Evolutionary conservation across 2,113 vertebrate genomes (phyloP), one percentile per base, ranked within the genome.

Genomic region (Podilymbus podiceps): DNA sequence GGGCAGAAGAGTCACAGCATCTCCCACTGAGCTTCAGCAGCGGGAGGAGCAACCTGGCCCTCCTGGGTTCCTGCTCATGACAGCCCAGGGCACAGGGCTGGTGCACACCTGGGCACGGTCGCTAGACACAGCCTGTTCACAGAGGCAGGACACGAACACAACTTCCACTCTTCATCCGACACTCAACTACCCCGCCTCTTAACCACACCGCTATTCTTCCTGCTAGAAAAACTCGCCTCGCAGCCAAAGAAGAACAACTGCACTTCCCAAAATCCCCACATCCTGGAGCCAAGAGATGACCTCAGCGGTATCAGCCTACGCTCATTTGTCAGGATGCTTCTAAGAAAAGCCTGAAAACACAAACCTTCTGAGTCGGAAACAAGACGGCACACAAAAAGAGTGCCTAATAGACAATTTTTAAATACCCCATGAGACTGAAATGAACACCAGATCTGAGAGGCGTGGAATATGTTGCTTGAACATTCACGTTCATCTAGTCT

Each of bases 311-410:
- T 59, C n/a, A 59, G 55, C 49, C 69, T 89, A 71, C 2, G 1
- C 35, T 71, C 11, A 67, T 64, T 93, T 83, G 59, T 78, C 56
- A 87, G 27, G 52, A 67, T 28, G 52, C 11, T 85, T 71, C 60
- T 42, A 87, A 50, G 52, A 84, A 90, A 92, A 89, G 47, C 59
- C 28, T 78, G 68, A 71, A 95, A 85, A 49, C 46, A 62, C 56
- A 64, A 67, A 68, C 22, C 16, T 47, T 66, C 31, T 20, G 28
- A 16, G 44, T 86, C 40, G 4, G 1, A 84, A 86, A 33, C 47
- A 90, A 90, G 40, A 55, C 16, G 2, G 77, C n/a, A 71, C 17
- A 90, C 2, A 71, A 86, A 90, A 78, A 60, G 9, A 84, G 8
- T 18, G 33, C 40, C 46, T 92, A 77, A 67, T 1, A 80, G 25